A percentile compares a stretch with the other conserved stretches of the same genome.
Evolutionary conservation across 2,113 vertebrate genomes (phyloP).

Genomic region (Melanotaenia duboulayi): DNA sequence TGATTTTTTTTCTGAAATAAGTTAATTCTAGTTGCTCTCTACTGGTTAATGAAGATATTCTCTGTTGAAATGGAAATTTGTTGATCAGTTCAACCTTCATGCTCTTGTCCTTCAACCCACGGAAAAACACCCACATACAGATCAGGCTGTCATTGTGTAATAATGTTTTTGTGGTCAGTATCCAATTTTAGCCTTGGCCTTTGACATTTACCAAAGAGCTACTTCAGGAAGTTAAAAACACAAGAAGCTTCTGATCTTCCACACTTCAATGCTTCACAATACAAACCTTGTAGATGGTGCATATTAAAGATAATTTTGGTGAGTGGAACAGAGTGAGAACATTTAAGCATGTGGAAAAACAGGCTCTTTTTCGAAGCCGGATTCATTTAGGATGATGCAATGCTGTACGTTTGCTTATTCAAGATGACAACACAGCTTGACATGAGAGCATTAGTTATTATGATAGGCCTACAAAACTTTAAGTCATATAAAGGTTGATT

Average conservation of each 20-base stretch:
- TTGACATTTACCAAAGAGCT: slow-evolving; percentile 70
- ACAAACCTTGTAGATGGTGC: not conserved
- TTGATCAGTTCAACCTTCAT: slow-evolving; percentile 1
- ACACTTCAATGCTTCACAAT: not conserved
- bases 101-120: slow-evolving; percentile 27
- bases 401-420: not conserved
- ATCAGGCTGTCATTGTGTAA: slow-evolving; percentile 31
- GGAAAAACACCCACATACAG: slow-evolving; percentile 21
- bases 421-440: not conserved
- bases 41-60: not conserved
- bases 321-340: not conserved
- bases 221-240: slow-evolving; percentile 60
- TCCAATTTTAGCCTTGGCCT: slow-evolving; percentile 40
- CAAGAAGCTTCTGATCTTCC: not conserved
- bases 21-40: not conserved
- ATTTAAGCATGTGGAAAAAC: not conserved
- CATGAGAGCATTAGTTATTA: not conserved
- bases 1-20: not conserved
- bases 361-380: not conserved
- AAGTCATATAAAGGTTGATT: slow-evolving; percentile 20
- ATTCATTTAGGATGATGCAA: not conserved
- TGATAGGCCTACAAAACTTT: not conserved
- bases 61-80: slow-evolving; percentile 20
- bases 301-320: not conserved
- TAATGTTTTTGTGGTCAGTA: slow-evolving; percentile 46